A percentile compares a stretch with the other conserved stretches of the same genome.
Evolutionary conservation across 2,888 invertebrate genomes (phyloP).

Genomic region (Polylopha cassiicola): DNA sequence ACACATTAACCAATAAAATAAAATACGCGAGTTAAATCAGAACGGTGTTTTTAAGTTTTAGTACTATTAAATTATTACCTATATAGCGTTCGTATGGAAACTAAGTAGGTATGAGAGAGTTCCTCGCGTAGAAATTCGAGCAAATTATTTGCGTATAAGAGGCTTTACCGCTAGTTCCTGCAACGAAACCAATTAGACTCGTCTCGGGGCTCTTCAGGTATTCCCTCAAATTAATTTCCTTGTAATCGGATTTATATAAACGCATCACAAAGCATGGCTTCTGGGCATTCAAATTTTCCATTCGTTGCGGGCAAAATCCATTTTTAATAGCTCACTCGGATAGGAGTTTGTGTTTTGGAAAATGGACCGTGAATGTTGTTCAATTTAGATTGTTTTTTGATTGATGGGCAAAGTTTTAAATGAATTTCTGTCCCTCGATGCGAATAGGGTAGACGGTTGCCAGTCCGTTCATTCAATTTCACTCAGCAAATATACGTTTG

Average conservation of each 20-base stretch:
- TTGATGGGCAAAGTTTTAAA: slow-evolving; percentile 65
- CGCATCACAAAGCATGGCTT: slow-evolving; percentile 7
- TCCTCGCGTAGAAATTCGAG: too few relatives aligned
- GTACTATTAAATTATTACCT: too few relatives aligned
- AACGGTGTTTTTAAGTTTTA: too few relatives aligned
- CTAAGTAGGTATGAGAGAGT: too few relatives aligned
- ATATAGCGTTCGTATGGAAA: too few relatives aligned
- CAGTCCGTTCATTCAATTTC: slow-evolving; percentile 36
- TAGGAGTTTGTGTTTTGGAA: slow-evolving; percentile 28
- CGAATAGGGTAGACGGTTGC: slow-evolving; percentile 25
- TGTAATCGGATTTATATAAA: slow-evolving; percentile 16
- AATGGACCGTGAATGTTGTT: slow-evolving; percentile 45
- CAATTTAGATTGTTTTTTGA: slow-evolving; percentile 70
- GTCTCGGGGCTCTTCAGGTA: slow-evolving; percentile 24
- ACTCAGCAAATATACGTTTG: slow-evolving; percentile 34
- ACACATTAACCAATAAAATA: too few relatives aligned
- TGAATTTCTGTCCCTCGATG: slow-evolving; percentile 42
- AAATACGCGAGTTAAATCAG: too few relatives aligned
- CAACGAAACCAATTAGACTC: slow-evolving; percentile 15
- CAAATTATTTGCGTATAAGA: slow-evolving; percentile 9
- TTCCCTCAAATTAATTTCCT: slow-evolving; percentile 37
- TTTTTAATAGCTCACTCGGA: slow-evolving; percentile 24
- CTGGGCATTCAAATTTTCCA: slow-evolving; percentile 6
- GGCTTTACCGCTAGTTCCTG: slow-evolving; percentile 17
- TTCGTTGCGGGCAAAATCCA: slow-evolving; percentile 6